Conservation (phyloP, 2,888 invertebrate genomes). For the Zeuzera pyrina region DNA sequence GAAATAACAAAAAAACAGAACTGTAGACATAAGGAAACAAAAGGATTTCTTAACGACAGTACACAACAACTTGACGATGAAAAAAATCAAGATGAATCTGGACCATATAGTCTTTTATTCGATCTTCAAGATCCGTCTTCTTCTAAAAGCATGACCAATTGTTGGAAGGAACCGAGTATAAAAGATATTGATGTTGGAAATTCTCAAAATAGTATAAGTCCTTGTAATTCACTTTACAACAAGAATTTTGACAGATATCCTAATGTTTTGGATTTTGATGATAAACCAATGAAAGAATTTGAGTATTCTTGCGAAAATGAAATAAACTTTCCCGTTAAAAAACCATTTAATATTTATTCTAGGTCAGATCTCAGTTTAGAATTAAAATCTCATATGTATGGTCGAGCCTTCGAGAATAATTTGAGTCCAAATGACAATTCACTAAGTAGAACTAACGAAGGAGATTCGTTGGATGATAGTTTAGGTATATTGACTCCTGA, state of each 20-base stretch:
- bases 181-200: slow-evolving; percentile 26
- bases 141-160: slow-evolving; percentile 41
- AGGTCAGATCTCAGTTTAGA: slow-evolving; percentile 62
- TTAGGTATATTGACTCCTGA: slow-evolving; percentile 90
- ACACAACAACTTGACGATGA: slow-evolving; percentile 58
- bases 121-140: slow-evolving; percentile 58
- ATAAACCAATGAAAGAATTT: slow-evolving; percentile 61
- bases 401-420: slow-evolving; percentile 48
- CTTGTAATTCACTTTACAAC: too few relatives aligned
- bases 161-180: slow-evolving; percentile 27
- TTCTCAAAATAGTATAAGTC: slow-evolving; percentile 29
- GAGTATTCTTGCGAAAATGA: slow-evolving; percentile 66
- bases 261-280: slow-evolving; percentile 61
- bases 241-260: slow-evolving; percentile 52
- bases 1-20: slow-evolving; percentile 58
- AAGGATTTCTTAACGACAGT: slow-evolving; percentile 55
- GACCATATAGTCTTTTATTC: slow-evolving; percentile 75
- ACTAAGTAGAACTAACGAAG: slow-evolving; percentile 72
- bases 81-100: slow-evolving; percentile 65
- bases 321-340: slow-evolving; percentile 37
- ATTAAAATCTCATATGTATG: slow-evolving; percentile 49
- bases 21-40: slow-evolving; percentile 54
- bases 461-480: slow-evolving; percentile 89
- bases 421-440: slow-evolving; percentile 64
- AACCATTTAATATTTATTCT: slow-evolving; percentile 52